Percentiles rank a stretch among this genome's conserved stretches.
Conservation (phyloP, 2,113 vertebrate species). For the Cathartes aura region DNA sequence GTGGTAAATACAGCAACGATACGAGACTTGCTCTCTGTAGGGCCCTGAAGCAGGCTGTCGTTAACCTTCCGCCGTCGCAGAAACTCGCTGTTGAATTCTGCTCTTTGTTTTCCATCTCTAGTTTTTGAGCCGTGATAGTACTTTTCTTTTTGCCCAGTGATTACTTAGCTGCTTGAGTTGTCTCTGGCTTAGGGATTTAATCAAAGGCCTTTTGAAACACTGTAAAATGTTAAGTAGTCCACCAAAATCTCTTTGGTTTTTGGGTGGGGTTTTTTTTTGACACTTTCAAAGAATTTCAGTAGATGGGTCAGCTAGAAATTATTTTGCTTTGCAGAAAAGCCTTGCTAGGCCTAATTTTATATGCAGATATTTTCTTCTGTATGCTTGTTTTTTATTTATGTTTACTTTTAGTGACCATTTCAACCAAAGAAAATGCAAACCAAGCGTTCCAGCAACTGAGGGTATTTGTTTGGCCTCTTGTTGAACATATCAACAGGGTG, state of each 20-base stretch:
- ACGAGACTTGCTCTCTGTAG: neutral
- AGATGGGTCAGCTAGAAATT: neutral
- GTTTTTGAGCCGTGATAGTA: neutral
- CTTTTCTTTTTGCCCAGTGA: neutral
- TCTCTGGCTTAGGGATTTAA: neutral
- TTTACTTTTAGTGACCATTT: neutral
- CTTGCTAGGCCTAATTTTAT: neutral
- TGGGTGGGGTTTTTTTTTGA: neutral
- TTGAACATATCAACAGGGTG: neutral
- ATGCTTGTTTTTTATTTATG: neutral
- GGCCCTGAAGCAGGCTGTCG: neutral
- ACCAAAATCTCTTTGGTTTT: neutral
- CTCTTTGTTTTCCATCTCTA: slow-evolving; percentile 12
- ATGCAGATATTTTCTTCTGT: neutral
- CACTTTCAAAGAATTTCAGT: neutral
- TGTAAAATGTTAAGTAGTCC: neutral
- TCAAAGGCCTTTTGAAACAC: neutral
- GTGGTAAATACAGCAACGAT: neutral
- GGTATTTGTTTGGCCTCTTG: neutral
- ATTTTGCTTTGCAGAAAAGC: neutral
- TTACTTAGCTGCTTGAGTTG: neutral
- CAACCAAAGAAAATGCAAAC: neutral
- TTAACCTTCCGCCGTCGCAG: neutral
- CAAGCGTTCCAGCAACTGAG: neutral
- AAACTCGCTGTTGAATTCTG: neutral